These are phyloP conservation scores for Neoitamus cyanurus DNA, from an alignment of 2,888 invertebrate species.

Conservation along the genomic window DNA sequence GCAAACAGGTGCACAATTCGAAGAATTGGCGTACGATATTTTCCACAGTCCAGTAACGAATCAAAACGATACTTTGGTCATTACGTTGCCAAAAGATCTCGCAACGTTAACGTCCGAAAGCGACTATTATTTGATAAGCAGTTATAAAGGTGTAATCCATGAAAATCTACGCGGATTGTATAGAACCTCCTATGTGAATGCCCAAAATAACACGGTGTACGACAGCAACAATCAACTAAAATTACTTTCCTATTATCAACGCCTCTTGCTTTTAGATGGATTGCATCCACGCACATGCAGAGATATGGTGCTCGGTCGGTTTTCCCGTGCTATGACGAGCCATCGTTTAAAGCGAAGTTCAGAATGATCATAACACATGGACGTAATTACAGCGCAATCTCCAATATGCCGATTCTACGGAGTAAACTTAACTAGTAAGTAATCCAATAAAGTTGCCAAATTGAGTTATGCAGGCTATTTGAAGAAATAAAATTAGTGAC, in stretches of 20 bases:
- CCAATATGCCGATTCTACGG: constrained; percentile 61
- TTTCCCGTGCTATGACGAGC: constrained; percentile 85
- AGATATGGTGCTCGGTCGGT: constrained; percentile 74
- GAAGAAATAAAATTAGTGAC: too few species aligned
- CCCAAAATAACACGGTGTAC: constrained; percentile 63
- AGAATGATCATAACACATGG: constrained; percentile 72
- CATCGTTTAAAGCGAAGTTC: constrained; percentile 76
- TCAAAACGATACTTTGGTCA: neutral
- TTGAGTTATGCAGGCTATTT: too few species aligned
- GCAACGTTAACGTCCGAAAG: constrained; percentile 54
- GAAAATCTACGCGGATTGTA: constrained; percentile 73
- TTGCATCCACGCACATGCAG: constrained; percentile 71
- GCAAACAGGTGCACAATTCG: neutral
- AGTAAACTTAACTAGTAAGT: neutral
- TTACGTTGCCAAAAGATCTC: neutral
- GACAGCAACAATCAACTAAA: constrained; percentile 52
- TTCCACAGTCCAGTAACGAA: neutral
- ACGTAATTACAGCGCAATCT: constrained; percentile 61
- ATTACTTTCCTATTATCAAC: neutral
- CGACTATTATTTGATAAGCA: constrained; percentile 65
- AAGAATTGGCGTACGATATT: neutral
- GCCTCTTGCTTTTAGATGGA: neutral
- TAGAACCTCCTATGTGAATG: constrained; percentile 68
- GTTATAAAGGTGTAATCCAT: constrained; percentile 67
- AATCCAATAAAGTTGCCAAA: too few species aligned